A percentile compares a stretch with the other conserved stretches of the same genome.
These are phyloP conservation scores for Gambusia affinis DNA, from an alignment of 2,113 vertebrate species.

Conservation along the genomic window DNA sequence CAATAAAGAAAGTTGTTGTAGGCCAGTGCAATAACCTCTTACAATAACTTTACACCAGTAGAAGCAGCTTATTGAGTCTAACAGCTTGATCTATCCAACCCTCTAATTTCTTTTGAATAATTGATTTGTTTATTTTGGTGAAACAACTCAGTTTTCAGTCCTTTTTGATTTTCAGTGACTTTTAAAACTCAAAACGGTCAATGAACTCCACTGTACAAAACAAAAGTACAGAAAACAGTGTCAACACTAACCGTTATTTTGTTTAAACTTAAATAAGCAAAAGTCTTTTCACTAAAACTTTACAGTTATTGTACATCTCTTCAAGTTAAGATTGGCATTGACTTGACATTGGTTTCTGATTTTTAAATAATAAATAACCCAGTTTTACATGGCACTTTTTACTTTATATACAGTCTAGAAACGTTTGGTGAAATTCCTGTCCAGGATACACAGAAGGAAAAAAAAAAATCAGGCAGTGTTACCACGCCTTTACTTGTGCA, in stretches of 20 bases:
- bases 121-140: too few relatives aligned
- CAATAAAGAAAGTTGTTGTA: neutral
- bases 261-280: too few relatives aligned
- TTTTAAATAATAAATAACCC: neutral
- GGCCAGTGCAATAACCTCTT: constrained; percentile 8
- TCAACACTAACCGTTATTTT: too few relatives aligned
- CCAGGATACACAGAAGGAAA: neutral
- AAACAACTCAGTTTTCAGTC: neutral
- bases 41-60: neutral
- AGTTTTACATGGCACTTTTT: neutral
- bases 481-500: neutral
- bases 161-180: constrained; percentile 1
- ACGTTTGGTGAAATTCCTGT: neutral
- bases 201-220: too few relatives aligned
- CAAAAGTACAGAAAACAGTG: too few relatives aligned
- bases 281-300: too few relatives aligned
- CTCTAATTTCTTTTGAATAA: neutral
- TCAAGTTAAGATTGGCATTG: neutral
- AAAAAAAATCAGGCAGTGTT: neutral
- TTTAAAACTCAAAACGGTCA: constrained; percentile 4
- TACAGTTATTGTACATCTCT: too few relatives aligned
- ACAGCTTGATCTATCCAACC: neutral
- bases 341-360: neutral
- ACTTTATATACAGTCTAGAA: neutral
- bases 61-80: neutral